Evolutionary conservation across 2,113 vertebrate species (phyloP).

Genomic region (Phrynosoma blainvillii): DNA sequence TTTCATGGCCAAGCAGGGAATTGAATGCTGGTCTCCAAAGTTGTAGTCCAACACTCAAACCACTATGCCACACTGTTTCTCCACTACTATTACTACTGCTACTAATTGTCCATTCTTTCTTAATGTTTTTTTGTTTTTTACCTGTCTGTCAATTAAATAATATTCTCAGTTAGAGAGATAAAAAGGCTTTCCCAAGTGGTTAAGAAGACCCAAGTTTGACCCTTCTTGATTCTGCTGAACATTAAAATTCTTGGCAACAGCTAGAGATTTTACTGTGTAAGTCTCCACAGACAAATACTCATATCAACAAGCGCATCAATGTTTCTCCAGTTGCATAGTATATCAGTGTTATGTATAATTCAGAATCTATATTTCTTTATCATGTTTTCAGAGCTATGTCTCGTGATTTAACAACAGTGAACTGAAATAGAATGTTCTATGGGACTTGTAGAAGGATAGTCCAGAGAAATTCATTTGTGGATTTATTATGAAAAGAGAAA

Average conservation of each 20-base stretch:
- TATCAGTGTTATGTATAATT: not conserved
- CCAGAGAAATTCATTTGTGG: not conserved
- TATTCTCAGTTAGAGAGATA: not conserved
- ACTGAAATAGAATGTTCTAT: not conserved
- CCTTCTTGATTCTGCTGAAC: not conserved
- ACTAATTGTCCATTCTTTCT: not conserved
- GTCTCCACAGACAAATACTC: not conserved
- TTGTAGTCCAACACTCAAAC: too few species aligned
- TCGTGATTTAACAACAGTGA: not conserved
- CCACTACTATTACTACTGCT: not conserved
- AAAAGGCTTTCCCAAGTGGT: not conserved
- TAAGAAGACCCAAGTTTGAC: slow-evolving; percentile 23
- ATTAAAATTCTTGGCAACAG: slow-evolving; percentile 14
- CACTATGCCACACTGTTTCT: too few species aligned
- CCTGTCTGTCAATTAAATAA: not conserved
- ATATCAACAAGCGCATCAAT: not conserved
- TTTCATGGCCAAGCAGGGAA: too few species aligned
- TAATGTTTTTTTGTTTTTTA: not conserved
- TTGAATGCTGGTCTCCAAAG: too few species aligned
- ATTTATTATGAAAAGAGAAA: not conserved
- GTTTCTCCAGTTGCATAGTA: not conserved
- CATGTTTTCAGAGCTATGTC: not conserved
- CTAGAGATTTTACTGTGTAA: not conserved
- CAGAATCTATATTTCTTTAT: not conserved
- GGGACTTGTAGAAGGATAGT: not conserved